Conservation (phyloP, 92 coral and sea anemone species). For the Heteractis magnifica region DNA sequence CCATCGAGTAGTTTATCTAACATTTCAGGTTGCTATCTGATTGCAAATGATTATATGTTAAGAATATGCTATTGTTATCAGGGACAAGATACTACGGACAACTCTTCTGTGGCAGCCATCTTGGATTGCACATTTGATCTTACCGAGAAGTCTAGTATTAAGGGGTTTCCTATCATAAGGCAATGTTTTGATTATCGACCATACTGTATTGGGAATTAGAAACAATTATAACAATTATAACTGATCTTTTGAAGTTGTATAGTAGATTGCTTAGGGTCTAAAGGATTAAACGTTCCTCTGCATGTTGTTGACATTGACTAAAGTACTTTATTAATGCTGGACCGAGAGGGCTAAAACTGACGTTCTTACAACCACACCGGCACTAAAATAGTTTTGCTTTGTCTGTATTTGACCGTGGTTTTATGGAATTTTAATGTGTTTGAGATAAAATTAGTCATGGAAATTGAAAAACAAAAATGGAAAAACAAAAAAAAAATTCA, state of each 20-base stretch:
- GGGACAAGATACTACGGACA: background rate
- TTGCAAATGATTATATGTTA: background rate
- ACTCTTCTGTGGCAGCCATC: background rate
- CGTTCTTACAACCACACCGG: no score
- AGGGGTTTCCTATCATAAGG: background rate
- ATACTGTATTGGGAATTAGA: no score
- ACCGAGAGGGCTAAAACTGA: background rate
- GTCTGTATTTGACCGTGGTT: no score
- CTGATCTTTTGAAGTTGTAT: background rate
- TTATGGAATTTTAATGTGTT: no score
- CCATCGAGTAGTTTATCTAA: background rate
- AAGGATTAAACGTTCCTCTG: background rate
- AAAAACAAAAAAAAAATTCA: no score
- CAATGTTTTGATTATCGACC: background rate
- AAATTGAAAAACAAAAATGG: no score
- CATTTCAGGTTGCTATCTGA: background rate
- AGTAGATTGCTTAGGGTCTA: background rate
- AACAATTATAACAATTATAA: no score
- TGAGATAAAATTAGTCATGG: no score
- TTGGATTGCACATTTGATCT: background rate
- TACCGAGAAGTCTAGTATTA: background rate
- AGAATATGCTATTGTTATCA: background rate
- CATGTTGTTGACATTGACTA: background rate
- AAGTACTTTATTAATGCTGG: background rate
- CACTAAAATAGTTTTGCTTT: no score